Percentiles rank a stretch among this genome's conserved stretches.
Evolutionary conservation across 2,113 vertebrate genomes (phyloP).

Genomic region (Dryoscopus gambensis): DNA sequence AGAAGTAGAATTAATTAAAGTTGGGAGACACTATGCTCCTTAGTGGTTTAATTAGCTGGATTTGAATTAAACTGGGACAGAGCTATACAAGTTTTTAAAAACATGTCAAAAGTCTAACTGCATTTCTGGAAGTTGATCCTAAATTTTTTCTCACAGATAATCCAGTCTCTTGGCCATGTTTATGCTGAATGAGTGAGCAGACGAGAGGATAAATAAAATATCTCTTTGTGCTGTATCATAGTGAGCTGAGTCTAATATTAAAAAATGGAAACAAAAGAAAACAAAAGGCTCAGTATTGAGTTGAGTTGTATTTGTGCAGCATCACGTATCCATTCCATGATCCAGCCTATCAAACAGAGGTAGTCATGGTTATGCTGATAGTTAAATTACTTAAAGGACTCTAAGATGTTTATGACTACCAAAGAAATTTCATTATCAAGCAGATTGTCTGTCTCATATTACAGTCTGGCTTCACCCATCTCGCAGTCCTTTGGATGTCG

Average conservation of each 20-base stretch:
- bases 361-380: slow-evolving; percentile 46
- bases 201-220: slow-evolving; percentile 40
- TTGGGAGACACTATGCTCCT: slow-evolving; percentile 21
- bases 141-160: slow-evolving; percentile 61
- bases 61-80: slow-evolving; percentile 48
- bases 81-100: slow-evolving; percentile 22
- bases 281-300: not conserved
- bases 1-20: slow-evolving; percentile 60
- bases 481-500: slow-evolving; percentile 63
- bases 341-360: slow-evolving; percentile 26
- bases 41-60: slow-evolving; percentile 47
- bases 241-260: not conserved
- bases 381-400: slow-evolving; percentile 63
- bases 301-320: not conserved
- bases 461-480: slow-evolving; percentile 55
- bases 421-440: slow-evolving; percentile 69
- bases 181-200: slow-evolving; percentile 30
- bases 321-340: not conserved
- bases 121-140: slow-evolving; percentile 33
- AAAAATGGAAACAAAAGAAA: slow-evolving; percentile 4
- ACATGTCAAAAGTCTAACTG: slow-evolving; percentile 27
- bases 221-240: not conserved
- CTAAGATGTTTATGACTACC: slow-evolving; percentile 66
- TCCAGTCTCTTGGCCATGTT: slow-evolving; percentile 45
- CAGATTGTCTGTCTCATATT: slow-evolving; percentile 64